Evolutionary conservation across 2,888 invertebrate species (phyloP).

Genomic region (Leptinotarsa rubiginosa): DNA sequence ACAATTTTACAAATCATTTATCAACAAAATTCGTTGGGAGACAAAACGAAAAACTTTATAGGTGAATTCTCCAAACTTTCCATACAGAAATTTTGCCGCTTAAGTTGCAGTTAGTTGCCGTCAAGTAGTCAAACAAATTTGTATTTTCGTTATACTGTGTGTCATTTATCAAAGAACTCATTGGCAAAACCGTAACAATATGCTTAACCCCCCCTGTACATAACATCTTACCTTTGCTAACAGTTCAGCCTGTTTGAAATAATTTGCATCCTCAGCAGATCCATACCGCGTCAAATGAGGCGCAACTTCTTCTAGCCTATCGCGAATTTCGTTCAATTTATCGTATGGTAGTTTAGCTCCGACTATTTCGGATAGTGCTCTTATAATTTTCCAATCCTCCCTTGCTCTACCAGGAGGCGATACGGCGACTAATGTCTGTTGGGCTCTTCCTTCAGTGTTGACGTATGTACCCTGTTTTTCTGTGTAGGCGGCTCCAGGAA

Average conservation of each 20-base stretch:
- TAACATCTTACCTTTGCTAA: constrained; percentile 71
- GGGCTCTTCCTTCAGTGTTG: constrained; percentile 97
- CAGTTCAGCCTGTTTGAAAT: constrained; percentile 82
- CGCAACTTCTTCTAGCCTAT: constrained; percentile 81
- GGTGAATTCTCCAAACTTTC: too few relatives aligned
- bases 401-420: constrained; percentile 93
- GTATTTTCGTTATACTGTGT: too few relatives aligned
- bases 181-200: too few relatives aligned
- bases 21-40: too few relatives aligned
- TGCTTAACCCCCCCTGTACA: too few relatives aligned
- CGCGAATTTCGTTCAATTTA: constrained; percentile 83
- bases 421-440: constrained; percentile 88
- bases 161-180: too few relatives aligned
- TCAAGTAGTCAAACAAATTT: too few relatives aligned
- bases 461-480: constrained; percentile 98
- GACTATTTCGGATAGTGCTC: constrained; percentile 93
- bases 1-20: too few relatives aligned
- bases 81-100: too few relatives aligned
- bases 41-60: too few relatives aligned
- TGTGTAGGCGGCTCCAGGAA: constrained; percentile 98
- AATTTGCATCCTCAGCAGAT: constrained; percentile 85
- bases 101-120: too few relatives aligned
- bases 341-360: constrained; percentile 82
- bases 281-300: constrained; percentile 91
- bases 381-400: constrained; percentile 98